These are phyloP conservation scores for Aporrectodea caliginosa DNA, from an alignment of 1,140 invertebrate species.

Conservation along the genomic window DNA sequence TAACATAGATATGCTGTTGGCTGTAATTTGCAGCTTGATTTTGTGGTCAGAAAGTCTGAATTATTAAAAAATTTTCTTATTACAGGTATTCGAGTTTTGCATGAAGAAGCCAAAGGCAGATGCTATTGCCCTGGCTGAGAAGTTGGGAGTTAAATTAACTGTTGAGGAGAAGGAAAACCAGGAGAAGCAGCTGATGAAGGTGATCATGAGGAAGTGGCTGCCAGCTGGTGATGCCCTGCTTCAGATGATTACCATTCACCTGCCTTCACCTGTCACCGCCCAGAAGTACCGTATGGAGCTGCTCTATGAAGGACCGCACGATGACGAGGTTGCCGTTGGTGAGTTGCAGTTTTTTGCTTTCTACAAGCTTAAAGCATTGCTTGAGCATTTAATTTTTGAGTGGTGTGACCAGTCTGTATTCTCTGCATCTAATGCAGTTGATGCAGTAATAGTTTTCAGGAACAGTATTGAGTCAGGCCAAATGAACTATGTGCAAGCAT, in stretches of 20 bases:
- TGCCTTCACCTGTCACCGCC: constrained; percentile 96
- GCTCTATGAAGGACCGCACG: constrained; percentile 82
- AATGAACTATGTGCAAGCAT: too few relatives aligned
- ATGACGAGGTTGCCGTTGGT: constrained; percentile 92
- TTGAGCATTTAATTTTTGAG: too few relatives aligned
- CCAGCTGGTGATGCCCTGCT: constrained; percentile 98
- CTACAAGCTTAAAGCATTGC: too few relatives aligned
- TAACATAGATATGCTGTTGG: too few relatives aligned
- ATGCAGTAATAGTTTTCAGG: too few relatives aligned
- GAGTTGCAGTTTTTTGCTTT: constrained; percentile 57
- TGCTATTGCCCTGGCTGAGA: constrained; percentile 68
- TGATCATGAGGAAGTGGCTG: constrained; percentile 98
- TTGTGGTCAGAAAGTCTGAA: too few relatives aligned
- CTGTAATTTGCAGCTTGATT: too few relatives aligned
- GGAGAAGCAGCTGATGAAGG: constrained; percentile 29
- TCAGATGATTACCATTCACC: constrained; percentile 99
- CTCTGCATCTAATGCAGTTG: too few relatives aligned
- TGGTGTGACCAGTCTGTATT: too few relatives aligned
- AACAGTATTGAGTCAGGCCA: too few relatives aligned
- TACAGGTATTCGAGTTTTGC: constrained; percentile 84
- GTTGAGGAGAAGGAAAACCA: constrained; percentile 95
- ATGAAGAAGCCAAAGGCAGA: constrained; percentile 99
- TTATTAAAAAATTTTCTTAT: constrained; percentile 11
- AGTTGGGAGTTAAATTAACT: constrained; percentile 86
- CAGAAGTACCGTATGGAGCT: constrained; percentile 99